A percentile compares a stretch with the other conserved stretches of the same genome.
Evolutionary conservation across 2,888 invertebrate genomes (phyloP).

Genomic region (Cryptocephalus primarius): DNA sequence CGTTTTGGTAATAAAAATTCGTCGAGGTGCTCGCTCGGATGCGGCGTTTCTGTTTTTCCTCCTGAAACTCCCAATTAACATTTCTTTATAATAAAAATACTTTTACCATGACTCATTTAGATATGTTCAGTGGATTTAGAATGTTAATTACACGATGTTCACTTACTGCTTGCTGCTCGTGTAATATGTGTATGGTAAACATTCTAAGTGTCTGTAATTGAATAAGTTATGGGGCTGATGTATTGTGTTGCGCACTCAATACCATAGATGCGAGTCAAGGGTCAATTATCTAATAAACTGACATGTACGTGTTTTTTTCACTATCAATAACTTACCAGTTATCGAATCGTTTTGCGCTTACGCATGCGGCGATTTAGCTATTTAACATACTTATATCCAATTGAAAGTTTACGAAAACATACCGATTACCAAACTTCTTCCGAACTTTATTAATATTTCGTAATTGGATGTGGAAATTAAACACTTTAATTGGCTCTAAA

Average conservation of each 20-base stretch:
- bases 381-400: not conserved
- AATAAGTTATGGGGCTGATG: constrained; percentile 1
- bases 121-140: not conserved
- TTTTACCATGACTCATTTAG: too few species aligned
- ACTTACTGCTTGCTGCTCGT: not conserved
- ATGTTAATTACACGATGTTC: not conserved
- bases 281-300: too few species aligned
- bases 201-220: constrained; percentile 10
- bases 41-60: too few species aligned
- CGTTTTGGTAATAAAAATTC: not conserved
- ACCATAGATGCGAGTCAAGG: not conserved
- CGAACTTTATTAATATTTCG: too few species aligned
- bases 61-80: too few species aligned
- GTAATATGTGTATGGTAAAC: constrained; percentile 3
- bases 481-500: too few species aligned
- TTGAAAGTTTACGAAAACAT: too few species aligned
- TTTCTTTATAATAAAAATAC: too few species aligned
- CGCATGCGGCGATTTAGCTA: not conserved
- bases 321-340: not conserved
- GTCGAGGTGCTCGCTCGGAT: too few species aligned
- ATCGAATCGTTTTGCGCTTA: not conserved
- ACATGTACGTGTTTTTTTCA: not conserved
- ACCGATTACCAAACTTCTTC: too few species aligned
- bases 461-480: too few species aligned
- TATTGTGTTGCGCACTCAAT: not conserved